These are phyloP conservation scores for Galerucella nymphaeae DNA, from an alignment of 2,888 invertebrate genomes.

Conservation along the genomic window DNA sequence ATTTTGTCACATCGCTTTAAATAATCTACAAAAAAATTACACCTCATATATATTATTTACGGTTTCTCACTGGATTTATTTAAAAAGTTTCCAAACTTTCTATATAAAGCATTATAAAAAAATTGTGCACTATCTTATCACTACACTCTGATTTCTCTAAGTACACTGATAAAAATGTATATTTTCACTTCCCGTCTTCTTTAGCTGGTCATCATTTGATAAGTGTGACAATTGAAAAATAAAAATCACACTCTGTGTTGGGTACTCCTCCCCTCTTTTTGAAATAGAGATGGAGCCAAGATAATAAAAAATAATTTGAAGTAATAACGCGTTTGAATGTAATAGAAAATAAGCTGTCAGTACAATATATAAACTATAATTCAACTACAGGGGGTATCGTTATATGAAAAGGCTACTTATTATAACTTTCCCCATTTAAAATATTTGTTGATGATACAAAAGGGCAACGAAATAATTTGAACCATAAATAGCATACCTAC, in stretches of 20 bases:
- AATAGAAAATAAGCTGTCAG: neutral
- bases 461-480: too few species aligned
- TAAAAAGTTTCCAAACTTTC: too few species aligned
- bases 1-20: too few species aligned
- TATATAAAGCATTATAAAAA: neutral
- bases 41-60: too few species aligned
- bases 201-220: constrained; percentile 23
- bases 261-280: constrained; percentile 14
- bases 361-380: neutral
- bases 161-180: constrained; percentile 25
- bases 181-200: constrained; percentile 20
- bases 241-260: constrained; percentile 34
- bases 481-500: too few species aligned
- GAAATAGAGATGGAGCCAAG: constrained; percentile 19
- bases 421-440: too few species aligned
- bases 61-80: too few species aligned
- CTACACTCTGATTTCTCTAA: constrained; percentile 6
- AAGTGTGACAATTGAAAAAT: constrained; percentile 32
- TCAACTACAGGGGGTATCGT: too few species aligned
- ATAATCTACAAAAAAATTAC: too few species aligned
- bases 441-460: too few species aligned
- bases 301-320: neutral
- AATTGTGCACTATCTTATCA: constrained; percentile 9
- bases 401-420: too few species aligned
- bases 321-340: neutral